Conservation (phyloP, 2,888 invertebrate species). For the Boloria euphrosyne region DNA sequence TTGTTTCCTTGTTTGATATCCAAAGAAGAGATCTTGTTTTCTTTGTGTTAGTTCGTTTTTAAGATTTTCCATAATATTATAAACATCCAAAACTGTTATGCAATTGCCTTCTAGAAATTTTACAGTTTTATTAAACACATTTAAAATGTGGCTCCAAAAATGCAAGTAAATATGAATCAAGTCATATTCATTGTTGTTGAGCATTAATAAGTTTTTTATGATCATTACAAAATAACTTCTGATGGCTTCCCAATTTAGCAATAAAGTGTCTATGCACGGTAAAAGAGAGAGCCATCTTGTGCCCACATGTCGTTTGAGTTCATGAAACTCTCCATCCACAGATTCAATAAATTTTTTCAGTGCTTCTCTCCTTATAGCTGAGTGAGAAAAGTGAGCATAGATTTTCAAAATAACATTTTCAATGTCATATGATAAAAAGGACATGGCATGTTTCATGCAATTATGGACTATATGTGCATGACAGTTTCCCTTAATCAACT, state of each 20-base stretch:
- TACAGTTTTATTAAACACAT: slow-evolving; percentile 12
- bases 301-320: not conserved
- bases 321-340: slow-evolving; percentile 8
- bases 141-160: slow-evolving; percentile 17
- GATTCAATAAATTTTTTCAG: slow-evolving; percentile 24
- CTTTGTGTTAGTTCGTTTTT: too few relatives aligned
- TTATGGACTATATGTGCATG: too few relatives aligned
- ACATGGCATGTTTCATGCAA: too few relatives aligned
- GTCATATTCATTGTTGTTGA: slow-evolving; percentile 2
- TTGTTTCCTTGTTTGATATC: too few relatives aligned
- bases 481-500: too few relatives aligned
- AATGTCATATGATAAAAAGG: too few relatives aligned
- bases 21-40: too few relatives aligned
- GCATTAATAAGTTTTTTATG: slow-evolving; percentile 15
- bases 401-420: slow-evolving; percentile 42
- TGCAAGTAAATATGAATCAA: slow-evolving; percentile 12
- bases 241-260: not conserved
- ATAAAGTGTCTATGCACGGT: slow-evolving; percentile 2
- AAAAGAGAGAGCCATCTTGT: slow-evolving; percentile 6
- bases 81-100: too few relatives aligned
- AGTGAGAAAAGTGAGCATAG: slow-evolving; percentile 14
- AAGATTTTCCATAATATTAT: too few relatives aligned
- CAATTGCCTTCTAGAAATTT: slow-evolving; percentile 15
- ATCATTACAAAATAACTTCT: not conserved
- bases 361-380: slow-evolving; percentile 6